Base-by-base conservation (phyloP, 2,888 invertebrate genomes). In the Taphrorychus bicolor region DNA sequence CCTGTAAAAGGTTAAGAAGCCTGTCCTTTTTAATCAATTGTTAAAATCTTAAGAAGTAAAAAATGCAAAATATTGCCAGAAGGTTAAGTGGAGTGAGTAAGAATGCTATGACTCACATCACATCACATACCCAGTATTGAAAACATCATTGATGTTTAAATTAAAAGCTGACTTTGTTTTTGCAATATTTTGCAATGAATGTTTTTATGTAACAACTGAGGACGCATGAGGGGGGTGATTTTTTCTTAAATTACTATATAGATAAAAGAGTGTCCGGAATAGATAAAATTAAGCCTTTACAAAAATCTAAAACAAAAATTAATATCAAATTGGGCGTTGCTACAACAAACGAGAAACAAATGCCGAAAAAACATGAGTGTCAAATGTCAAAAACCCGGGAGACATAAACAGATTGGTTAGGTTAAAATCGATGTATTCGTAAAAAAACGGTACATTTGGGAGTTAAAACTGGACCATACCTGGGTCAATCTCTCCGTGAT, bases 401-500 rank as follows among this genome's bases (percentile, higher is more conserved):
- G 54, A 72, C 59, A 66, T 66, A 71, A 73, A 73, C 70, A 72
- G 42, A 63, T 24, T 59, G 59, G 59, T 67, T 69, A 70, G 63
- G 68, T 66, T 59, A 66, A 69, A 70, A 67, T 68, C 65, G 59
- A 67, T 69, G 58, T 61, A 32, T 32, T n/a, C 19, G 5, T 16
- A 11, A n/a, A 45, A 45, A 45, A 45, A 32, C 32, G 32, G 32
- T 18, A 51, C n/a, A 51, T 21, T 51, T 19, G 21, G 18, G 52
- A 2, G 14, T 1, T 51, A n/a, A n/a, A 32, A 17, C 23, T 54
- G n/a, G 19, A 5, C 83, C 85, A 85, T 86, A 92, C 92, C 85
- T 88, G 87, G 76, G 86, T 85, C 80, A 92, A 92, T 80, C 91
- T 90, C 83, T 91, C 91, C 78, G 87, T 86, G 77, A 93, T 88